These are phyloP conservation scores for Merluccius polli DNA, from an alignment of 2,797 vertebrate species.

Conservation along the genomic window DNA sequence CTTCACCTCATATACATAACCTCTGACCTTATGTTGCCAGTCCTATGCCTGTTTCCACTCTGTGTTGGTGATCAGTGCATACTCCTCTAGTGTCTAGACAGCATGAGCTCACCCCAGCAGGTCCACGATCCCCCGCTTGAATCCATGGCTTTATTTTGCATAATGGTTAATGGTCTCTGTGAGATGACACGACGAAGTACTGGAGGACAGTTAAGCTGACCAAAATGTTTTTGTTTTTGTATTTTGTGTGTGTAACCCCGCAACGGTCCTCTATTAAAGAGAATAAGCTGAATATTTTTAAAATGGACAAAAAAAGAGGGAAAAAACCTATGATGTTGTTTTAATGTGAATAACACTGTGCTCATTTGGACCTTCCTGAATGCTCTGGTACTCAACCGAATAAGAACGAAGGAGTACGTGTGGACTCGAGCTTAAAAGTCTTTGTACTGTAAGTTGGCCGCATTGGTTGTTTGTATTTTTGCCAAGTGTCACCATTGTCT, in stretches of 20 bases:
- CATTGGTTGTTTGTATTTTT: conserved; percentile 26
- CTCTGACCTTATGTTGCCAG: conserved; percentile 3
- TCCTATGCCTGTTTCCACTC: conserved; percentile 36
- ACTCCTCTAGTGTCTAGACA: conserved; percentile 29
- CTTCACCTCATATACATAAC: not conserved
- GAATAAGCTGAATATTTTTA: conserved; percentile 78
- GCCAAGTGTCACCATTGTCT: conserved; percentile 59
- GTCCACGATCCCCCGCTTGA: conserved; percentile 56
- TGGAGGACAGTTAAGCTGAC: conserved; percentile 66
- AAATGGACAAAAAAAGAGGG: conserved; percentile 60
- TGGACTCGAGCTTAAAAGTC: conserved; percentile 47
- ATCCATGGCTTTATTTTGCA: conserved; percentile 75
- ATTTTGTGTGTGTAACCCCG: conserved; percentile 49
- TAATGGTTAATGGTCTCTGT: conserved; percentile 78
- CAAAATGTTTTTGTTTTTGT: conserved; percentile 61
- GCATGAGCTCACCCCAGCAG: conserved; percentile 44
- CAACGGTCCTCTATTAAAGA: conserved; percentile 65
- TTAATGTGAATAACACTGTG: conserved; percentile 70
- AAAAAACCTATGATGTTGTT: conserved; percentile 64
- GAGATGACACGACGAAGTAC: conserved; percentile 73
- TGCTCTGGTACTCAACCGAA: conserved; percentile 62
- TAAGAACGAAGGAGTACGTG: conserved; percentile 50
- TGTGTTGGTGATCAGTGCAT: conserved; percentile 41
- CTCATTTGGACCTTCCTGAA: conserved; percentile 70
- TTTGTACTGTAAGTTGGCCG: conserved; percentile 45